Percentiles rank a stretch among this genome's conserved stretches.
Conservation (phyloP, 2,113 vertebrate genomes). For the Seriola aureovittata region DNA sequence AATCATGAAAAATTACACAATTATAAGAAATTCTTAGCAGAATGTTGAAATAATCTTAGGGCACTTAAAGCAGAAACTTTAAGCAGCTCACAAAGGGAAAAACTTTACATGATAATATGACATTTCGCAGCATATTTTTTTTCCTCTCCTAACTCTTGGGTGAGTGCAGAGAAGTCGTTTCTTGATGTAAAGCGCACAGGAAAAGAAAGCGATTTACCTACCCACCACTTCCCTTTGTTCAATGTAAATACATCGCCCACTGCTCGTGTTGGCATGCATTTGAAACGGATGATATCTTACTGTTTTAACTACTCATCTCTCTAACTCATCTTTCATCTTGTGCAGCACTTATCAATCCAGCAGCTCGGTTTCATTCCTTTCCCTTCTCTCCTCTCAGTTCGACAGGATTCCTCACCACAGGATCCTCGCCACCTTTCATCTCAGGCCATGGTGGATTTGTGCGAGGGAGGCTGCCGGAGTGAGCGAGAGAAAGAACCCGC, state of each 20-base stretch:
- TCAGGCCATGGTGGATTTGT: constrained; percentile 60
- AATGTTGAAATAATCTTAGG: not conserved
- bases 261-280: not conserved
- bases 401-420: constrained; percentile 36
- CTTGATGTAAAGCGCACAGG: constrained; percentile 7
- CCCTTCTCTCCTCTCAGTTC: constrained; percentile 25
- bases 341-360: constrained; percentile 59
- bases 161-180: constrained; percentile 17
- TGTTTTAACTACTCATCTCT: constrained; percentile 39
- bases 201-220: constrained; percentile 37
- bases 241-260: constrained; percentile 52
- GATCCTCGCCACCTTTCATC: constrained; percentile 68
- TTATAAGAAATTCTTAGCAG: not conserved
- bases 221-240: constrained; percentile 54
- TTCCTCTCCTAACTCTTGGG: not conserved
- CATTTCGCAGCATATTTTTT: not conserved
- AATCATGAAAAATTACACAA: not conserved
- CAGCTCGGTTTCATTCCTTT: constrained; percentile 37
- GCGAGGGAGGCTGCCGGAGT: constrained; percentile 52
- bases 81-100: not conserved
- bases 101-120: not conserved
- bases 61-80: not conserved
- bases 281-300: constrained; percentile 49
- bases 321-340: constrained; percentile 63
- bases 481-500: constrained; percentile 29